phyloP scores from a whole-genome alignment of 2,888 invertebrate species.

The Bellardia pandia region DNA sequence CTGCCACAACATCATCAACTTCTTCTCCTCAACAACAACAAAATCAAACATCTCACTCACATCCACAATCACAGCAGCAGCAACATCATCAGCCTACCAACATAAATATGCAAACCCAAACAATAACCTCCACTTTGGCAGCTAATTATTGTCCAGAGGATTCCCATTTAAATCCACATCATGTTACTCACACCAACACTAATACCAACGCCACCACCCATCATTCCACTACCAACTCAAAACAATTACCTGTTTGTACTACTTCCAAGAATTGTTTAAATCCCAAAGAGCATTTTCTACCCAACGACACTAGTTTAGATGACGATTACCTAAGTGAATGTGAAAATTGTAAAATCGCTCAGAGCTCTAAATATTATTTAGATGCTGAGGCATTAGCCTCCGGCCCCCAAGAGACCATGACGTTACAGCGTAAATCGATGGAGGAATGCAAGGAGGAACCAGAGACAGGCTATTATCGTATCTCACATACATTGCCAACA shows the following conservation, averaged over 20 bases:
- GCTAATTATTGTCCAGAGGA: constrained; percentile 75
- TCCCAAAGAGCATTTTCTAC: constrained; percentile 84
- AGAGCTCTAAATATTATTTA: constrained; percentile 88
- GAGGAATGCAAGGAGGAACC: constrained; percentile 83
- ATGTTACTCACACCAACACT: constrained; percentile 26
- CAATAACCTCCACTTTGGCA: constrained; percentile 73
- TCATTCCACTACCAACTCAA: constrained; percentile 68
- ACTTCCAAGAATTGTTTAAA: constrained; percentile 84
- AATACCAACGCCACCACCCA: constrained; percentile 28
- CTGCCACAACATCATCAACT: constrained; percentile 4
- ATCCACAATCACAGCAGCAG: constrained; percentile 40
- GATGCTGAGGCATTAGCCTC: constrained; percentile 86
- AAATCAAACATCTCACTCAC: constrained; percentile 43
- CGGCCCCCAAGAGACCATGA: constrained; percentile 88
- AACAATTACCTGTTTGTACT: constrained; percentile 84
- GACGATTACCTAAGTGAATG: constrained; percentile 93
- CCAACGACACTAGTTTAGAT: constrained; percentile 84
- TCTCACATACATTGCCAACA: constrained; percentile 88
- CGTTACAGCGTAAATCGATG: constrained; percentile 86
- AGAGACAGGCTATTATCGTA: constrained; percentile 86
- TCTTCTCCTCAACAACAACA: constrained; percentile 48
- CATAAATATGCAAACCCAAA: constrained; percentile 69
- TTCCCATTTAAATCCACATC: constrained; percentile 67
- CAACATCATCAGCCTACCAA: constrained; percentile 59
- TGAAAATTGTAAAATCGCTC: constrained; percentile 92